Conservation (phyloP, 2,888 invertebrate species). For the Lochmaea capreae region DNA sequence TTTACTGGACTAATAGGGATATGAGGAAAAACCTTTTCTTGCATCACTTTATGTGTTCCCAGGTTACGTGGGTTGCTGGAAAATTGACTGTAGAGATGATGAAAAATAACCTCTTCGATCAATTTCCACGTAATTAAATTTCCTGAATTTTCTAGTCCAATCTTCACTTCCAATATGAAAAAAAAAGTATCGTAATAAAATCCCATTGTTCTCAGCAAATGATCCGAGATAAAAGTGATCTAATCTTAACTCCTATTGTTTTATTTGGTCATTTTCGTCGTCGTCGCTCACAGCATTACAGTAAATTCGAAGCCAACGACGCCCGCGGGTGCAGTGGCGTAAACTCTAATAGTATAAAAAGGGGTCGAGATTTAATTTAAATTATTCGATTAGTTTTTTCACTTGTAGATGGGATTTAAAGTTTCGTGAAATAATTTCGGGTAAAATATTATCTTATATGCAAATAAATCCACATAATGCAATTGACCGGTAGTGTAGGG, state of each 20-base stretch:
- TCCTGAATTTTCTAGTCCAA: slow-evolving; percentile 20
- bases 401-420: too few relatives aligned
- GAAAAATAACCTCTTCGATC: not conserved
- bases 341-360: not conserved
- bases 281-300: slow-evolving; percentile 15
- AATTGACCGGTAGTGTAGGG: too few relatives aligned
- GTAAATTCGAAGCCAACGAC: slow-evolving; percentile 7
- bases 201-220: slow-evolving; percentile 31
- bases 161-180: slow-evolving; percentile 27
- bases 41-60: too few relatives aligned
- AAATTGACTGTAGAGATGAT: too few relatives aligned
- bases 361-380: too few relatives aligned
- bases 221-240: slow-evolving; percentile 37
- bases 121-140: slow-evolving; percentile 16
- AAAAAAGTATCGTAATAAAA: slow-evolving; percentile 23
- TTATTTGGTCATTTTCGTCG: slow-evolving; percentile 30
- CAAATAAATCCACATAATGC: too few relatives aligned
- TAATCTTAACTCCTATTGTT: slow-evolving; percentile 36
- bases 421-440: too few relatives aligned
- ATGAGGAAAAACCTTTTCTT: too few relatives aligned
- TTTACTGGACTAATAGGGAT: too few relatives aligned
- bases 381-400: too few relatives aligned
- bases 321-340: slow-evolving; percentile 6
- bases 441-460: too few relatives aligned
- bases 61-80: too few relatives aligned